Evolutionary conservation across 2,888 invertebrate genomes (phyloP).

Genomic region (Cantharis rustica): DNA sequence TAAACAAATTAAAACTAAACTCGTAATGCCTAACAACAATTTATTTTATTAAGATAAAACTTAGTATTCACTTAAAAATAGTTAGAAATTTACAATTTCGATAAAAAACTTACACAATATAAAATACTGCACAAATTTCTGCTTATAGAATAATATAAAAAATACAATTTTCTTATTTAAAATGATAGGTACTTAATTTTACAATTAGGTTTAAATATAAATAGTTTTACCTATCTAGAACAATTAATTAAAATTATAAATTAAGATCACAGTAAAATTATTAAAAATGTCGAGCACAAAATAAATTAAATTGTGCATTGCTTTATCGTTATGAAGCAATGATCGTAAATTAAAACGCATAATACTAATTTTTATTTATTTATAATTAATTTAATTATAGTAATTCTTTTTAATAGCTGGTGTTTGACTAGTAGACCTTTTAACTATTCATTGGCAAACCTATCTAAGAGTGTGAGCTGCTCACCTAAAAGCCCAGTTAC

Average conservation of each 20-base stretch:
- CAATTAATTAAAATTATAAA: slow-evolving; percentile 3
- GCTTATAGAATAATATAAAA: slow-evolving; percentile 27
- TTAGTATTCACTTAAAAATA: background rate
- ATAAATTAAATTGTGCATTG: slow-evolving; percentile 2
- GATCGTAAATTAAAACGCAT: background rate
- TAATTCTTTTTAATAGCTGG: background rate
- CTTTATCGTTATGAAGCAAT: background rate
- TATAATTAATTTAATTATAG: background rate
- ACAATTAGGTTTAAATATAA: slow-evolving; percentile 16
- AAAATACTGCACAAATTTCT: slow-evolving; percentile 32
- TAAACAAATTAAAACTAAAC: background rate
- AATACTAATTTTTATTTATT: background rate
- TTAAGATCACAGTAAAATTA: slow-evolving; percentile 17
- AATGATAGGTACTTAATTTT: slow-evolving; percentile 16
- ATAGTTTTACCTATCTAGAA: slow-evolving; percentile 7
- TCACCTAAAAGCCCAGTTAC: background rate
- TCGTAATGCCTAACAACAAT: slow-evolving; percentile 39
- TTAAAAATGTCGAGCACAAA: slow-evolving; percentile 4
- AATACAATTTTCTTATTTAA: slow-evolving; percentile 26
- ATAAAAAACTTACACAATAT: slow-evolving; percentile 24
- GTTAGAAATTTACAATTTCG: slow-evolving; percentile 36
- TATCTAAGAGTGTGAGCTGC: background rate
- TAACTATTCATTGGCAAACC: slow-evolving; percentile 1
- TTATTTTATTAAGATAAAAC: background rate
- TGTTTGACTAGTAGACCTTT: slow-evolving; percentile 2